These are phyloP conservation scores for Acinonyx jubatus DNA, from an alignment of 2,113 vertebrate species.

Conservation along the genomic window DNA sequence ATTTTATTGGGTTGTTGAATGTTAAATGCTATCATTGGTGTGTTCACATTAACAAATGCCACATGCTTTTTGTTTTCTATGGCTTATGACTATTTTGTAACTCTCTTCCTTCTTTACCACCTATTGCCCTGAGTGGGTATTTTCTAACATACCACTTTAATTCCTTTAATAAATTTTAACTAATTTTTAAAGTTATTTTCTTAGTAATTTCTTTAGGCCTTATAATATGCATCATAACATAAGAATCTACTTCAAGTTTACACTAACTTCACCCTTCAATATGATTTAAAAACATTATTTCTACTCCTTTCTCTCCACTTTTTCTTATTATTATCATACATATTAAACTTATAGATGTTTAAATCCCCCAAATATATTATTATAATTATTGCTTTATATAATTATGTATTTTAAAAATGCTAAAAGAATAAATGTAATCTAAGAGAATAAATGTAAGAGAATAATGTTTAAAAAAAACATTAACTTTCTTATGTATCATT, in stretches of 20 bases:
- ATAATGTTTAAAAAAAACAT: background rate
- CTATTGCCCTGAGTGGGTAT: background rate
- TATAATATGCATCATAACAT: background rate
- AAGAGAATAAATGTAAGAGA: too few relatives aligned
- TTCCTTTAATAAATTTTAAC: background rate
- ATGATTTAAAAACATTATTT: background rate
- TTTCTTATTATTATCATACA: background rate
- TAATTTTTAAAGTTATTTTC: background rate
- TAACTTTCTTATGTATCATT: background rate
- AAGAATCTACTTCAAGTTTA: background rate
- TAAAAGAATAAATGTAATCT: background rate
- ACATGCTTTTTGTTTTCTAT: background rate
- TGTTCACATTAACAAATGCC: background rate
- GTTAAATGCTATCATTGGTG: background rate
- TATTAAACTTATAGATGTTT: background rate
- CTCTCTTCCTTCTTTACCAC: background rate
- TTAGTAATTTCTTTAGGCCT: background rate
- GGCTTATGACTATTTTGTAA: background rate
- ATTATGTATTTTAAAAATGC: background rate
- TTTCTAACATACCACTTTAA: background rate
- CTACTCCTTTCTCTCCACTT: background rate
- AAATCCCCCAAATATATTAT: background rate
- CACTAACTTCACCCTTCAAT: background rate
- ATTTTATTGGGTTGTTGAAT: background rate
- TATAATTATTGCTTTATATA: background rate